Percentiles rank a stretch among this genome's conserved stretches.
Evolutionary conservation across 2,888 invertebrate genomes (phyloP).

Genomic region (Tachina grossa): DNA sequence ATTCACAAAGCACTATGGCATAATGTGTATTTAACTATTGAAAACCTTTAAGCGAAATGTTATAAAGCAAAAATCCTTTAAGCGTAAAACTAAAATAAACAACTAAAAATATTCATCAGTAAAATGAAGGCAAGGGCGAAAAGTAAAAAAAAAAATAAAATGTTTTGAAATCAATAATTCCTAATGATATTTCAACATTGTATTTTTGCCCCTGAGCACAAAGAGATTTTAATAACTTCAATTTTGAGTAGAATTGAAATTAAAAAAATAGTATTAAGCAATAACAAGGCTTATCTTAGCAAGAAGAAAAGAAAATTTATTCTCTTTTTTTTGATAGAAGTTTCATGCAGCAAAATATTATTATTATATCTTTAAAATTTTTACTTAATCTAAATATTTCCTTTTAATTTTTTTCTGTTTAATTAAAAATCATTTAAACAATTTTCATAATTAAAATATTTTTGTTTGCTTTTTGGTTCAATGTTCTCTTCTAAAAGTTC

Average conservation of each 20-base stretch:
- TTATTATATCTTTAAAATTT: neutral
- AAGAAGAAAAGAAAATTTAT: too few relatives aligned
- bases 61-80: conserved; percentile 53
- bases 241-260: neutral
- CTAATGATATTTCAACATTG: neutral
- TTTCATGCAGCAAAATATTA: too few relatives aligned
- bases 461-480: neutral
- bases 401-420: neutral
- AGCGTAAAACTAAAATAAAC: conserved; percentile 62
- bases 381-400: neutral
- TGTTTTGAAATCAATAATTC: conserved; percentile 42
- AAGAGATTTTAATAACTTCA: neutral
- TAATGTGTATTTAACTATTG: conserved; percentile 8
- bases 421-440: neutral
- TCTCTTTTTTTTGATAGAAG: too few relatives aligned
- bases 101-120: conserved; percentile 19
- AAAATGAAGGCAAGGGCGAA: conserved; percentile 29
- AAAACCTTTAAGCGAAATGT: conserved; percentile 48
- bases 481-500: neutral
- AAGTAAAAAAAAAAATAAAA: neutral
- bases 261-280: too few relatives aligned
- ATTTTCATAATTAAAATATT: neutral
- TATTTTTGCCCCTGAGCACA: neutral
- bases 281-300: too few relatives aligned
- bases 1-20: conserved; percentile 20